Conservation (phyloP, 2,888 invertebrate species). For the Spodoptera littoralis region DNA sequence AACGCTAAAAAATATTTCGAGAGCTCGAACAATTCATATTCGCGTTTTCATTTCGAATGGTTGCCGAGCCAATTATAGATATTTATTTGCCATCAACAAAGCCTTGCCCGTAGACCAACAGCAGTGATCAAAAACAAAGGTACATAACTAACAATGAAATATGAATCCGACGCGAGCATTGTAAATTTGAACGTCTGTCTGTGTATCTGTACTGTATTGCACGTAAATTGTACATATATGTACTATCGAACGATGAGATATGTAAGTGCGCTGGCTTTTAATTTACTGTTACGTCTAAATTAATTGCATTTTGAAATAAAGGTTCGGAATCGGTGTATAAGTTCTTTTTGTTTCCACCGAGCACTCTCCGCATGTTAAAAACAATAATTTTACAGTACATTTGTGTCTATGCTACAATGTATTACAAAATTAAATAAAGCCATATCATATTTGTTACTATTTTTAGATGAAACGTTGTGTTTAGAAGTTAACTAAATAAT, state of each 20-base stretch:
- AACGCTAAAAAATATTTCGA: constrained; percentile 28
- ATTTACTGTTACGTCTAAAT: too few species aligned
- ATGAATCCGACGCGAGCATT: constrained; percentile 35
- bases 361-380: too few species aligned
- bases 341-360: too few species aligned
- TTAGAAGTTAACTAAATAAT: too few species aligned
- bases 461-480: too few species aligned
- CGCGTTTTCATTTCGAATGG: constrained; percentile 24
- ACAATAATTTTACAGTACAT: too few species aligned
- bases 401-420: too few species aligned
- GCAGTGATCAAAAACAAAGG: constrained; percentile 48
- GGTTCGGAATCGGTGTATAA: too few species aligned
- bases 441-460: too few species aligned
- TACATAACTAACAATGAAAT: constrained; percentile 52
- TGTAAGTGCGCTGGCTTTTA: too few species aligned
- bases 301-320: too few species aligned
- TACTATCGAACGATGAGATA: constrained; percentile 9
- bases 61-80: constrained; percentile 39
- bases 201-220: constrained; percentile 4
- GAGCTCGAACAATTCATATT: constrained; percentile 33
- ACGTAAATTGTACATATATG: constrained; percentile 13
- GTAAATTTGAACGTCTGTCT: constrained; percentile 33
- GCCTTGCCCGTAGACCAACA: constrained; percentile 17
- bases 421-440: too few species aligned
- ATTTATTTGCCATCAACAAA: constrained; percentile 52